Percentiles rank a stretch among this genome's conserved stretches.
phyloP scores from a whole-genome alignment of 2,888 invertebrate genomes.

The Chaitophorus viminalis region DNA sequence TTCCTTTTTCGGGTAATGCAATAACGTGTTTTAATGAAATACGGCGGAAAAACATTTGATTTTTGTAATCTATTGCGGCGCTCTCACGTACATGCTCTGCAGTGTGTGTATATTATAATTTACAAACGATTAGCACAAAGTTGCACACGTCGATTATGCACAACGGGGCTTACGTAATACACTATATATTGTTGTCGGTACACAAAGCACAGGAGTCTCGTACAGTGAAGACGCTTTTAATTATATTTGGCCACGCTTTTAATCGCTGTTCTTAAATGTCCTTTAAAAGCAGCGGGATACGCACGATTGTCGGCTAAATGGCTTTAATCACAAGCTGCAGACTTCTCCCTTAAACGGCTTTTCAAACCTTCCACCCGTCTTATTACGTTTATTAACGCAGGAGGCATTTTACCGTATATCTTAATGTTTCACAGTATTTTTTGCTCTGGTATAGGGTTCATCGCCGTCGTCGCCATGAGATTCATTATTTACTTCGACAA shows the following conservation, averaged over 20 bases:
- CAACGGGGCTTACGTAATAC: too few species aligned
- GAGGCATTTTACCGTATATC: neutral
- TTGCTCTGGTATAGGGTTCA: neutral
- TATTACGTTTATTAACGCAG: conserved; percentile 20
- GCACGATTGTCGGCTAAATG: neutral
- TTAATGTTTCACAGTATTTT: neutral
- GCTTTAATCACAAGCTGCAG: neutral
- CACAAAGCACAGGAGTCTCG: neutral
- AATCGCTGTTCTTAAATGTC: conserved; percentile 4
- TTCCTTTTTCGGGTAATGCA: neutral
- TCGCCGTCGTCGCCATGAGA: neutral
- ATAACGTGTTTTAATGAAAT: neutral
- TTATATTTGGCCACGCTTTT: neutral
- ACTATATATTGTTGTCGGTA: neutral
- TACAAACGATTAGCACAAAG: neutral
- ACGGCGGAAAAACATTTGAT: neutral
- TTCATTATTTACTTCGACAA: neutral
- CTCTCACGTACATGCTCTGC: neutral
- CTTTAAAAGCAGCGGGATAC: neutral
- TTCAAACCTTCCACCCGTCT: conserved; percentile 2
- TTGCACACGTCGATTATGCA: neutral
- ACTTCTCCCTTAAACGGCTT: neutral
- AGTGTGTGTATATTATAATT: neutral
- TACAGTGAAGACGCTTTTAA: neutral
- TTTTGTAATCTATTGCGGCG: neutral